phyloP scores from a whole-genome alignment of 2,888 invertebrate genomes.

The Sthenelais limicola region DNA sequence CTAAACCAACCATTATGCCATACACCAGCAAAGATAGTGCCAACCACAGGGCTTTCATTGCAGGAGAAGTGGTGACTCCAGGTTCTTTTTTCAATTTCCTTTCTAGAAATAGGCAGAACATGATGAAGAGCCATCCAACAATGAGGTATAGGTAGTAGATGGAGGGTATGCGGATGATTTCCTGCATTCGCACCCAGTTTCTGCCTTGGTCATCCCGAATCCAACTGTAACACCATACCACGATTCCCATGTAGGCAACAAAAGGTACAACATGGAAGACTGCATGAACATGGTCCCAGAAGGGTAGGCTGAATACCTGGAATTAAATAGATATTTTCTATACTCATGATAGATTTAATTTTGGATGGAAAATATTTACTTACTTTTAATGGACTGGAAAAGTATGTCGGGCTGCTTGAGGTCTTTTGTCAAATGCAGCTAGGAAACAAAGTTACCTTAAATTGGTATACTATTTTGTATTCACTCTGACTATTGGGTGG shows the following conservation, averaged over 20 bases:
- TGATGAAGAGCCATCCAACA: constrained; percentile 24
- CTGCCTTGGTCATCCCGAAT: constrained; percentile 49
- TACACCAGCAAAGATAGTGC: constrained; percentile 18
- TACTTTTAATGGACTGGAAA: too few species aligned
- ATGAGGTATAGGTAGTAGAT: constrained; percentile 44
- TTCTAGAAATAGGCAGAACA: constrained; percentile 20
- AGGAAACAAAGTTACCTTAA: too few species aligned
- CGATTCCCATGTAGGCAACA: constrained; percentile 42
- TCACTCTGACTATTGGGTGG: too few species aligned
- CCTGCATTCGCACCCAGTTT: constrained; percentile 47
- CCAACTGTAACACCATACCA: constrained; percentile 49
- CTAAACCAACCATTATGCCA: constrained; percentile 26
- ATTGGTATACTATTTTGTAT: too few species aligned
- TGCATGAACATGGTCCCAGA: constrained; percentile 49
- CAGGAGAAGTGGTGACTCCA: background rate
- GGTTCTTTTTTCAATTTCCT: background rate
- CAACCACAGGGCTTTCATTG: background rate
- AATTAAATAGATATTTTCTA: too few species aligned
- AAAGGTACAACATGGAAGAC: constrained; percentile 46
- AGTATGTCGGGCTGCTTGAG: too few species aligned
- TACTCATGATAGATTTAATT: too few species aligned
- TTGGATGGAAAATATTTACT: too few species aligned
- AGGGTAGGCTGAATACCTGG: constrained; percentile 48
- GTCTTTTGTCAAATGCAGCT: too few species aligned
- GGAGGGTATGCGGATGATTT: constrained; percentile 51